Base-by-base conservation (phyloP, 2,797 vertebrate genomes). In the Lophotriccus pileatus region DNA sequence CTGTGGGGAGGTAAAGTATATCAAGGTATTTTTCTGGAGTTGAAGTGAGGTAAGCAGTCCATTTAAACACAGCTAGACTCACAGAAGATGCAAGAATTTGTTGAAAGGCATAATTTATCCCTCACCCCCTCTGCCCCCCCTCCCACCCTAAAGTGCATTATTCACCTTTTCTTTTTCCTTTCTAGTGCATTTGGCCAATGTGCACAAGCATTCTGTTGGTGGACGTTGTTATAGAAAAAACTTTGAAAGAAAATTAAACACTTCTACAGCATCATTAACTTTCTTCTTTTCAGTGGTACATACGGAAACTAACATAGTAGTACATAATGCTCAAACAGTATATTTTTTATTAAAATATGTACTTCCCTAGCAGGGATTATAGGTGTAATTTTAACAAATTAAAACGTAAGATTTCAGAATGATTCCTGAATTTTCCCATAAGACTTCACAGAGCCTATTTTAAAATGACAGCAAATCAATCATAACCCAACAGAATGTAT, bases 71-170 rank as follows among this genome's bases (percentile, higher is more conserved):
- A 63, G 11, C 30, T 32, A 77, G 55, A 25, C 22, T 25, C 46
- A 62, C 3, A 55, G n/a, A 64, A 82, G 14, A 44, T 16, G 9
- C 7, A 73, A 66, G 23, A 89, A 41, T 22, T 64, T 79, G 5
- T 68, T 76, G 34, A 83, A 82, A 79, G 12, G 12, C 3, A 30
- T 43, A 66, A 10, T 86, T 66, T 66, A 37, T 50, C 3, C 10
- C 4, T 18, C 2, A 6, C 1, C 20, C 4, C 17, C 6, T 6
- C 22, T 46, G 0, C 5, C 0, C 2, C 2, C 2, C 2, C 34
- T 7, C 5, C 11, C 53, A n/a, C 21, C 10, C 9, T 10, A 30
- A 23, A 86, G 73, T 25, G 2, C 1, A 8, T 4, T 72, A 28
- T 47, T 72, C 10, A 12, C 4, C 2, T 72, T 21, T 70, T 55